Base-by-base conservation (phyloP, 2,113 vertebrate genomes). In the Phalacrocorax brasilianus region DNA sequence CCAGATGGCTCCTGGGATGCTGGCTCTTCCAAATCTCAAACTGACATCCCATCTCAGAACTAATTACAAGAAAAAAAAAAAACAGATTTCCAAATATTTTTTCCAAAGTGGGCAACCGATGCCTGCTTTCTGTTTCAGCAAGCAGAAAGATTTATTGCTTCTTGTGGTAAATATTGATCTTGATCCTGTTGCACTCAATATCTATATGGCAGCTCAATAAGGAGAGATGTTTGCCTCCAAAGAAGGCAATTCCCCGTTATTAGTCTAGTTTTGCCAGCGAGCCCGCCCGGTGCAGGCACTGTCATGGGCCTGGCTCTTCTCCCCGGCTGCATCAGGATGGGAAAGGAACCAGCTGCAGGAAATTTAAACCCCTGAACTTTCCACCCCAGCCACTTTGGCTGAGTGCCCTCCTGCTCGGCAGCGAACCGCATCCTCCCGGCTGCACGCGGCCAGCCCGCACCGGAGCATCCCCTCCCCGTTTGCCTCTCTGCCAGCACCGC, bases 221-320 rank as follows among this genome's bases (percentile, higher is more conserved):
- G 61, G 66, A 70, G 77, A 78, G 91, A 80, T 86, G 79, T 82
- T 97, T 92, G 93, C 89, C 70, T 79, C 83, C 91, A 80, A 89
- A 92, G 92, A 96, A 96, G 91, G 95, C 95, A 95, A 78, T 95
- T 89, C 85, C 95, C 88, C 75, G 67, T 93, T 95, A 75, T 88
- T 85, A 93, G 94, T 49, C 65, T 61, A 38, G 91, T 84, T 91
- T 76, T 93, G 86, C 76, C 88, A 61, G 88, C 0, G 2, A 59
- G 67, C 55, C 78, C 74, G 12, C 67, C 53, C 9, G 5, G 61
- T 66, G 62, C 22, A 8, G n/a, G 62, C 83, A 91, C 66, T 45
- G 14, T 47, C 53, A 79, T 26, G 47, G 81, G 88, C 71, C 90
- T 87, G 87, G 87, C 75, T 87, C 87, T 56, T 65, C 53, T 83